Conservation (phyloP, 2,797 vertebrate genomes). For the Aselliscus stoliczkanus region DNA sequence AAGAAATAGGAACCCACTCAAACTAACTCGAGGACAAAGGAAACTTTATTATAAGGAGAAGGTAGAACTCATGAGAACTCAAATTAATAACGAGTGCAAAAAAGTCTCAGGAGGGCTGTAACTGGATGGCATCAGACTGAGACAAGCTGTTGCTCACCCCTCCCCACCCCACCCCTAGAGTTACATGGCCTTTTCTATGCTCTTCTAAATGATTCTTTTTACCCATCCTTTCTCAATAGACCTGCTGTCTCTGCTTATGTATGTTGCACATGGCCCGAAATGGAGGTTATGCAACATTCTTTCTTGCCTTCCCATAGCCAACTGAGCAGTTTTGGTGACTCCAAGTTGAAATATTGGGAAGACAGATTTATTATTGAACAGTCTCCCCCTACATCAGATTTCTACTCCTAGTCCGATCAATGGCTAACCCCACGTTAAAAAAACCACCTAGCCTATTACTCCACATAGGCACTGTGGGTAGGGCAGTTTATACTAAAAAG, state of each 20-base stretch:
- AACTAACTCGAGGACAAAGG: not conserved
- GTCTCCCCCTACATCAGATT: not conserved
- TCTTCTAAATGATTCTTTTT: not conserved
- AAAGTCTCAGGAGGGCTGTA: not conserved
- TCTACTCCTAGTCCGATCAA: not conserved
- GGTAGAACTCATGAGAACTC: not conserved
- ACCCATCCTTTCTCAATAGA: not conserved
- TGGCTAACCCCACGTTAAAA: not conserved
- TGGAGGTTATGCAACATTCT: not conserved
- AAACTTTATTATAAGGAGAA: not conserved
- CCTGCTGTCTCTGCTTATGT: not conserved
- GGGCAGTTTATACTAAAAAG: not conserved
- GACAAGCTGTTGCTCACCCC: not conserved
- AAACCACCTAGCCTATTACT: not conserved
- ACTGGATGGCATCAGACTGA: not conserved
- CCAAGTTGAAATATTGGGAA: not conserved
- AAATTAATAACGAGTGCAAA: not conserved
- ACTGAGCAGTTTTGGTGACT: not conserved
- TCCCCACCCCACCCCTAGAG: rapidly evolving
- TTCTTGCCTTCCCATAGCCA: not conserved
- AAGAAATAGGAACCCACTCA: not conserved
- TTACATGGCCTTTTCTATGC: not conserved
- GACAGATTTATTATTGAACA: not conserved
- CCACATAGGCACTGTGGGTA: not conserved
- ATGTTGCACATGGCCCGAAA: not conserved